Conservation (phyloP, 1,140 invertebrate genomes). For the Rhopalosiphum maidis region DNA sequence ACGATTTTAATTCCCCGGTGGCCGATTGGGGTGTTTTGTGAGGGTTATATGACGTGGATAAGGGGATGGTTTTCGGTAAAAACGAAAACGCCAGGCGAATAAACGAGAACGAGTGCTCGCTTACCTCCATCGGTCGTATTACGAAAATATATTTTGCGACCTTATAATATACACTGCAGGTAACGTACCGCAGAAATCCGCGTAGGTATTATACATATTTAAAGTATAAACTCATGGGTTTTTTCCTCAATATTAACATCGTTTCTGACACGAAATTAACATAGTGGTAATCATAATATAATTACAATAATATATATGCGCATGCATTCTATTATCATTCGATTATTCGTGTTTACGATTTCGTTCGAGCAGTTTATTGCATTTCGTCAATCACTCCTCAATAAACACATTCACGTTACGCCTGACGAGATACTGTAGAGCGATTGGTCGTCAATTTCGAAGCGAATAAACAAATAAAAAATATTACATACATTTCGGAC, state of each 20-base stretch:
- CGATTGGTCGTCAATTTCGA: too few relatives aligned
- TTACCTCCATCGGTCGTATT: background rate
- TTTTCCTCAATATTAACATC: background rate
- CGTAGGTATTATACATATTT: background rate
- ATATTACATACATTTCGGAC: too few relatives aligned
- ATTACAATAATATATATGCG: background rate
- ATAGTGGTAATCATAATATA: background rate
- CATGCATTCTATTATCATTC: background rate
- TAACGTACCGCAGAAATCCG: background rate
- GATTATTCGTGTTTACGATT: background rate
- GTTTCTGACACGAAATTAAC: background rate
- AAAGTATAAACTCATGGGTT: background rate
- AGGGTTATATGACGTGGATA: background rate
- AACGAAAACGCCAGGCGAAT: background rate
- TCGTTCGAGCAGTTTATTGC: too few relatives aligned
- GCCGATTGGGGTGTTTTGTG: background rate
- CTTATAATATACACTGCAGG: background rate
- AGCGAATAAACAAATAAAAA: too few relatives aligned
- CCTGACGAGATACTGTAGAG: too few relatives aligned
- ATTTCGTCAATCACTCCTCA: too few relatives aligned
- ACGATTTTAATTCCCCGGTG: background rate
- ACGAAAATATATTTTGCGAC: background rate
- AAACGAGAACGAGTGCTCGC: background rate
- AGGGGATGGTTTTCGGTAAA: background rate
- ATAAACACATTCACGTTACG: too few relatives aligned